Base-by-base conservation (phyloP, 2,797 vertebrate genomes). In the Glyptemys insculpta region DNA sequence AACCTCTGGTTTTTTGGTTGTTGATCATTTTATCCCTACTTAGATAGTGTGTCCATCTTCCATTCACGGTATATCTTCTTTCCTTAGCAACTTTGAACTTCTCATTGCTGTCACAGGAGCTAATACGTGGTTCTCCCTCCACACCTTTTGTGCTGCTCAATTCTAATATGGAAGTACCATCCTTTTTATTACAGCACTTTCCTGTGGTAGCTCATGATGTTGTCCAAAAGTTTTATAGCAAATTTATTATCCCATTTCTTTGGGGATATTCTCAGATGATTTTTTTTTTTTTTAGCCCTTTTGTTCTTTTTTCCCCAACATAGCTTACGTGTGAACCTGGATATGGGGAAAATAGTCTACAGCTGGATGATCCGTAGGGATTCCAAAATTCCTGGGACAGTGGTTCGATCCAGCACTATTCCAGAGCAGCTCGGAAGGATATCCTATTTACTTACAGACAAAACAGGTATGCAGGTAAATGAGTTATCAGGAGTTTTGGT, bases 311-410 rank as follows among this genome's bases (percentile, higher is more conserved):
- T 80, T 12, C 12, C 78, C 5, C 87, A 41, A 3, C 78, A 16
- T 87, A 99, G 99, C 94, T 98, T 99, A 96, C 99, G 99, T 5
- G 99, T 99, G 86, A 99, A 99, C 94, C 98, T 99, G 98, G 99
- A 99, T 95, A 99, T 99, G 99, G 99, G 99, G 44, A 99, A 99
- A 97, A 99, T 99, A 91, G 99, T 99, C 87, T 99, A 99, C 98
- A 99, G 99, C 94, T 99, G 99, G 99, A 99, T 99, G 98, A 99
- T 99, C 93, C 99, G 99, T 74, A 99, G 98, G 95, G 99, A 99
- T 96, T 99, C 99, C 6, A 99, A 99, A 97, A 99, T 99, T 89
- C 99, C 99, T 0, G 99, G 99, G 21, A 99, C 99, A 0, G 99
- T 99, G 96, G 99, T 99, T 68, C 99, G 99, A 27, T 99, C 99